Conservation (phyloP, 1,140 invertebrate species). For the Manduca sexta region DNA sequence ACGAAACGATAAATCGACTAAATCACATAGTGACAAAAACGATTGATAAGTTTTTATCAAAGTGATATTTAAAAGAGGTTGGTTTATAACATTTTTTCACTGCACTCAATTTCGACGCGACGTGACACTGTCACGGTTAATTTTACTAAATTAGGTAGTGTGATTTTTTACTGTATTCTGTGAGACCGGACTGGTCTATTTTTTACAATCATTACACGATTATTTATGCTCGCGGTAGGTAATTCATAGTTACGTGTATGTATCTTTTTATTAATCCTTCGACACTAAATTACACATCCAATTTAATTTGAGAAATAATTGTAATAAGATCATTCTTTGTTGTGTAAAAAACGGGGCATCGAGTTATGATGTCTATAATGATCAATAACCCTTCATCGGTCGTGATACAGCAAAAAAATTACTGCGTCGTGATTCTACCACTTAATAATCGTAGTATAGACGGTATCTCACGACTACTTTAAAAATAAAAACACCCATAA, state of each 20-base stretch:
- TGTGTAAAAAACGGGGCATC: constrained; percentile 28
- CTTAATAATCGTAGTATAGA: constrained; percentile 60
- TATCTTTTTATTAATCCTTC: constrained; percentile 1
- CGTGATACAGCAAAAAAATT: constrained; percentile 46
- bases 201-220: constrained; percentile 33
- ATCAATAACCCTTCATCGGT: constrained; percentile 56
- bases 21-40: constrained; percentile 18
- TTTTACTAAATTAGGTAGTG: constrained; percentile 47
- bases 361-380: constrained; percentile 55
- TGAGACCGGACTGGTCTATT: constrained; percentile 12
- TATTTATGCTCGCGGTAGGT: constrained; percentile 52
- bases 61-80: neutral
- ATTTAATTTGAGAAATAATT: constrained; percentile 37
- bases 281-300: constrained; percentile 14
- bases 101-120: constrained; percentile 29
- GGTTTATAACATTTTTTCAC: constrained; percentile 28
- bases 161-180: constrained; percentile 31
- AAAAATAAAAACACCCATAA: constrained; percentile 51
- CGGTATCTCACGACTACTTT: constrained; percentile 67
- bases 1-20: constrained; percentile 18
- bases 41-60: neutral
- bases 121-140: constrained; percentile 53
- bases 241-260: constrained; percentile 12
- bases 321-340: constrained; percentile 36
- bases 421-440: constrained; percentile 57